Evolutionary conservation across 2,113 vertebrate genomes (phyloP).

Genomic region (Gadus macrocephalus): DNA sequence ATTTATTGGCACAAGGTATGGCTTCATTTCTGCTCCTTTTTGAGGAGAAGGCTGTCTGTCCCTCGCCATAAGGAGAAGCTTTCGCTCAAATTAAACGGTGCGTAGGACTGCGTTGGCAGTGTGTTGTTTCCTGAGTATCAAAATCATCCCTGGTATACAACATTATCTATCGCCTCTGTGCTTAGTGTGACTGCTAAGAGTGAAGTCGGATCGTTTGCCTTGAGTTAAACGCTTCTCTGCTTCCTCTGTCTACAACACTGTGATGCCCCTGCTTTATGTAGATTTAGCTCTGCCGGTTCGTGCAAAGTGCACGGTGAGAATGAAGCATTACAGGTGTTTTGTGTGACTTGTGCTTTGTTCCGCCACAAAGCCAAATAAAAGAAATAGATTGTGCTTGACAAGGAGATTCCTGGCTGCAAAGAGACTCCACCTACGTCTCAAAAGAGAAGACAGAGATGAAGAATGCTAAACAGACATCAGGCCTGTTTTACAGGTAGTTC

Average conservation of each 20-base stretch:
- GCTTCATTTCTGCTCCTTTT: conserved; percentile 48
- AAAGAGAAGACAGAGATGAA: background rate
- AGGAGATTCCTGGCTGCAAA: too few relatives aligned
- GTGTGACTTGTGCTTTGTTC: conserved; percentile 3
- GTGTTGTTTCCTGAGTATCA: too few relatives aligned
- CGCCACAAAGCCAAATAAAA: too few relatives aligned
- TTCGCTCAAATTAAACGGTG: conserved; percentile 41
- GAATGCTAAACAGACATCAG: too few relatives aligned
- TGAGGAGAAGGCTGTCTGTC: conserved; percentile 57
- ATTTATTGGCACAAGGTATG: conserved; percentile 71
- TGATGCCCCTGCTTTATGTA: too few relatives aligned
- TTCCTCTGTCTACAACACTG: too few relatives aligned
- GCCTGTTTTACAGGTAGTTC: too few relatives aligned
- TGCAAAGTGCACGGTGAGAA: conserved; percentile 2
- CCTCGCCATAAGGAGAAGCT: conserved; percentile 57
- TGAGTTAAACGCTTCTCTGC: background rate
- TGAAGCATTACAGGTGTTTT: background rate
- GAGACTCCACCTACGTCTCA: background rate
- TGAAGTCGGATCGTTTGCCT: background rate
- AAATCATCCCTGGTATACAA: too few relatives aligned
- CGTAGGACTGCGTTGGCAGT: conserved; percentile 42
- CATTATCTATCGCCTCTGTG: conserved; percentile 8
- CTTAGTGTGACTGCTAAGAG: too few relatives aligned
- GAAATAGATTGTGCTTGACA: too few relatives aligned
- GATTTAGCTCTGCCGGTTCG: too few relatives aligned